phyloP scores from a whole-genome alignment of 2,888 invertebrate species.

The Parasteatoda lunata region DNA sequence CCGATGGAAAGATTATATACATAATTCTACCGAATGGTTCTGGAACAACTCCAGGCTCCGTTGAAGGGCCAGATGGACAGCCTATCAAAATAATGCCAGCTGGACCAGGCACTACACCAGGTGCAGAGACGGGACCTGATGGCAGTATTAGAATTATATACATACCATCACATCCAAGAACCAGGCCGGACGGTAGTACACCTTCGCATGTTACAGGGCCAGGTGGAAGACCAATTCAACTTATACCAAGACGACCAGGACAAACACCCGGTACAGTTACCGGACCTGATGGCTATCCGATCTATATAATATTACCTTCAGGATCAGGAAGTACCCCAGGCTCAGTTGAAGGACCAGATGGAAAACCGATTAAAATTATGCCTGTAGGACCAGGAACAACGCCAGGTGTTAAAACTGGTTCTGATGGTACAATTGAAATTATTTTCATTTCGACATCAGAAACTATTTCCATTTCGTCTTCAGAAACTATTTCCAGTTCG shows the following conservation, averaged over 20 bases:
- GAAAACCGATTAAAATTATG: not conserved
- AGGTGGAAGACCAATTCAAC: constrained; percentile 4
- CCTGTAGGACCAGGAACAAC: not conserved
- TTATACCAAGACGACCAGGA: not conserved
- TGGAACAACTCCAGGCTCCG: constrained; percentile 11
- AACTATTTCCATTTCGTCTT: too few species aligned
- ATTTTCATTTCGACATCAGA: not conserved
- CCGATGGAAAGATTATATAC: not conserved
- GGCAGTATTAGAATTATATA: not conserved
- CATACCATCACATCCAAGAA: not conserved
- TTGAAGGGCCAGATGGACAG: constrained; percentile 25
- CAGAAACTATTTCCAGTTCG: too few species aligned
- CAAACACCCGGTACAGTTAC: not conserved
- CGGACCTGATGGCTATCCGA: not conserved
- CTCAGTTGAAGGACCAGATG: not conserved
- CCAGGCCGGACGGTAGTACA: not conserved
- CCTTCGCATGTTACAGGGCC: not conserved
- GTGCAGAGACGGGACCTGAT: not conserved
- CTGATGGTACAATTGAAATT: not conserved
- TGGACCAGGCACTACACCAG: not conserved
- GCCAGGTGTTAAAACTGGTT: not conserved
- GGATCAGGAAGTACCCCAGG: not conserved
- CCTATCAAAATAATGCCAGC: not conserved
- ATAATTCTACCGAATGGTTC: constrained; percentile 17
- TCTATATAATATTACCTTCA: not conserved